Percentiles rank a stretch among this genome's conserved stretches.
phyloP scores from a whole-genome alignment of 2,888 invertebrate genomes.

The Scaptodrosophila latifasciaeformis region DNA sequence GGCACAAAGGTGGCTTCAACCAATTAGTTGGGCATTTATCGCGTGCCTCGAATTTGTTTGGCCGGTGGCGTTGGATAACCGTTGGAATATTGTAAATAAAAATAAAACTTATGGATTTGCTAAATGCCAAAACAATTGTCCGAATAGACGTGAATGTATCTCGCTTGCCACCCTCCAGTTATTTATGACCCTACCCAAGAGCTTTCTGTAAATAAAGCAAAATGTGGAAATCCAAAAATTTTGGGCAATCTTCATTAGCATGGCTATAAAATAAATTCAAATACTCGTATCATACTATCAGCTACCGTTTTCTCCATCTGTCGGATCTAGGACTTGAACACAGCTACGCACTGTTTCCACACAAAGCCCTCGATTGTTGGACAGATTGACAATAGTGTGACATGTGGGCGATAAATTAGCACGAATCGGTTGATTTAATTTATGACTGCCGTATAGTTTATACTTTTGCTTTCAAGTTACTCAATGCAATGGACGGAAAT shows the following conservation, averaged over 20 bases:
- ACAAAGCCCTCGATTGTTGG: slow-evolving; percentile 52
- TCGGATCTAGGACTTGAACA: slow-evolving; percentile 27
- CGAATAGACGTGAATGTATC: slow-evolving; percentile 3
- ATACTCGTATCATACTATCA: slow-evolving; percentile 66
- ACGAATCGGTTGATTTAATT: background rate
- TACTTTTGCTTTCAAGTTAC: slow-evolving; percentile 34
- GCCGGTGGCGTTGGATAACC: slow-evolving; percentile 25
- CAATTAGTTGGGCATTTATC: slow-evolving; percentile 43
- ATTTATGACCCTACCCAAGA: slow-evolving; percentile 57
- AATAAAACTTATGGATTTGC: slow-evolving; percentile 64
- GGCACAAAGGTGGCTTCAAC: background rate
- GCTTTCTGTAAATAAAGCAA: slow-evolving; percentile 16
- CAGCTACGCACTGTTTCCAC: slow-evolving; percentile 44
- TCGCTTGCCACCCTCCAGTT: slow-evolving; percentile 61
- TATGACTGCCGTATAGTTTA: slow-evolving; percentile 7
- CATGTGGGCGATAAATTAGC: too few species aligned
- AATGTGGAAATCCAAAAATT: slow-evolving; percentile 26
- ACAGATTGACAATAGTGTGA: too few species aligned
- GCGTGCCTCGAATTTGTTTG: slow-evolving; percentile 28
- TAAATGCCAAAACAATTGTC: slow-evolving; percentile 14
- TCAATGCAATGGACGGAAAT: too few species aligned
- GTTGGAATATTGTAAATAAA: too few species aligned
- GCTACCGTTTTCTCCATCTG: slow-evolving; percentile 63
- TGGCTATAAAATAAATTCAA: slow-evolving; percentile 56
- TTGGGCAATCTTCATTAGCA: slow-evolving; percentile 54